Evolutionary conservation across 1,140 invertebrate species (phyloP).

Genomic region (Drosophila tropicalis): DNA sequence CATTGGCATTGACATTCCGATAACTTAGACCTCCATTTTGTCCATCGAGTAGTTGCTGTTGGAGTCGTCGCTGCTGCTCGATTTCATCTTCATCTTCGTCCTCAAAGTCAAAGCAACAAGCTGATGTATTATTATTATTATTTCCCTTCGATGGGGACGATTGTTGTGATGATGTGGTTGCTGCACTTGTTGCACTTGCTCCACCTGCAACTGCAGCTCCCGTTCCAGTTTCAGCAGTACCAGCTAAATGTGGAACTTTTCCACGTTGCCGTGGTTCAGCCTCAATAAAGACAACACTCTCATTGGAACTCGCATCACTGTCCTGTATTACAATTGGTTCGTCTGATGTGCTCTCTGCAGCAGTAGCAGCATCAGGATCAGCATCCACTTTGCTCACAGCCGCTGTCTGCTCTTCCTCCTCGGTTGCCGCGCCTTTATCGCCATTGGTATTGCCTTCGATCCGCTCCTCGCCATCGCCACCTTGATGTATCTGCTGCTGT

Average conservation of each 20-base stretch:
- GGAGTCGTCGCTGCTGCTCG: conserved; percentile 11
- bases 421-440: not conserved
- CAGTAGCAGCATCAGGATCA: conserved; percentile 16
- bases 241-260: not conserved
- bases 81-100: conserved; percentile 67
- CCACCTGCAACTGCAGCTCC: not conserved
- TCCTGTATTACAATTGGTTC: conserved; percentile 65
- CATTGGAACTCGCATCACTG: conserved; percentile 67
- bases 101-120: conserved; percentile 62
- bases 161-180: not conserved
- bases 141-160: conserved; percentile 4
- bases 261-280: conserved; percentile 32
- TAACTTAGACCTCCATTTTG: conserved; percentile 41
- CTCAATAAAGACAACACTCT: conserved; percentile 65
- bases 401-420: not conserved
- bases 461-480: not conserved
- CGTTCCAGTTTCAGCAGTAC: not conserved
- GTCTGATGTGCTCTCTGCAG: conserved; percentile 11
- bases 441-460: not conserved
- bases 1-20: conserved; percentile 1
- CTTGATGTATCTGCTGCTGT: not conserved
- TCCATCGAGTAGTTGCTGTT: conserved; percentile 21
- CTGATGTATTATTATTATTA: conserved; percentile 35
- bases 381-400: no score
- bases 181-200: not conserved